A percentile compares a stretch with the other conserved stretches of the same genome.
phyloP scores from a whole-genome alignment of 1,140 invertebrate genomes.

The Zaprionus taronus region DNA sequence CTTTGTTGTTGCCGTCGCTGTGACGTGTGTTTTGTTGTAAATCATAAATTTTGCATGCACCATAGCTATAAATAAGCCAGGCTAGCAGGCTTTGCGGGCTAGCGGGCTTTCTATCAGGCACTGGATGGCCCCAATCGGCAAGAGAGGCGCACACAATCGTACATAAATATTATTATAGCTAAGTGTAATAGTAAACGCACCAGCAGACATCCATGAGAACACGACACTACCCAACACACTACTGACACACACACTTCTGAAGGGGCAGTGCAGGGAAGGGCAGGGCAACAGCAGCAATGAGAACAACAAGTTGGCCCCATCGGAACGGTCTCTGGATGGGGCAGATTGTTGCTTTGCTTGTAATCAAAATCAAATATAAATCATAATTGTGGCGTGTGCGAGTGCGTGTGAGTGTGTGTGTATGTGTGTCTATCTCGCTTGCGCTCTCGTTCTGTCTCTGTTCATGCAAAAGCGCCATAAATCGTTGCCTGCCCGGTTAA shows the following conservation, averaged over 20 bases:
- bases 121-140: conserved; percentile 48
- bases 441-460: conserved; percentile 42
- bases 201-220: conserved; percentile 23
- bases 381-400: conserved; percentile 66
- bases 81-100: conserved; percentile 4
- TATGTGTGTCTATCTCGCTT: conserved; percentile 46
- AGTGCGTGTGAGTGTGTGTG: conserved; percentile 45
- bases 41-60: conserved; percentile 80
- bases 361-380: conserved; percentile 81
- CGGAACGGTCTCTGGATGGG: conserved; percentile 19
- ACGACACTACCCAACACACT: conserved; percentile 13
- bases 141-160: conserved; percentile 42
- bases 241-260: conserved; percentile 31
- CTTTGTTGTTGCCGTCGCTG: conserved; percentile 43
- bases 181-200: conserved; percentile 77
- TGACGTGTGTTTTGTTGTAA: conserved; percentile 67
- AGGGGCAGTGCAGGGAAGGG: neutral
- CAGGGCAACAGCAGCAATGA: conserved; percentile 29
- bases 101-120: neutral
- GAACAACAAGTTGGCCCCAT: conserved; percentile 42
- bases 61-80: conserved; percentile 75
- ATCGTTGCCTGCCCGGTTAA: conserved; percentile 60
- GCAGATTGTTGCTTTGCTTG: conserved; percentile 70
- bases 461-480: conserved; percentile 78
- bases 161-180: conserved; percentile 71